Base-by-base conservation (phyloP, 2,797 vertebrate genomes). In the Apogon hyalosoma region DNA sequence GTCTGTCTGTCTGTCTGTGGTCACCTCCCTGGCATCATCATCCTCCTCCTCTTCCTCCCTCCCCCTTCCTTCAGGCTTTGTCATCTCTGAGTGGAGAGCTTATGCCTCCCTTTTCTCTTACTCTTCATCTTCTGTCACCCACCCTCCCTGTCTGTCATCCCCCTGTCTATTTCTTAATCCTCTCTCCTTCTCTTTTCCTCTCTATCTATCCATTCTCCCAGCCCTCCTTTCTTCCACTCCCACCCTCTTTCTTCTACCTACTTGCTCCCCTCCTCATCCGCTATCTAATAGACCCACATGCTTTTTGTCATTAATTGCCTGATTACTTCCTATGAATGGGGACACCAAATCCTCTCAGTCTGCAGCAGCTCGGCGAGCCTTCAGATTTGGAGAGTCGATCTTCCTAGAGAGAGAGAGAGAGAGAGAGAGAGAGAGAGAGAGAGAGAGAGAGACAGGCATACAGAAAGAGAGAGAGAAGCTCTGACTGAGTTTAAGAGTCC, bases 251-350 rank as follows among this genome's bases (percentile, higher is more conserved):
- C 41, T 70, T 68, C 62, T 45, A 52, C 50, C 60, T 63, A 55
- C 63, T 76, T 51, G 46, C 54, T 49, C 64, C 46, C 49, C 55
- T 76, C 65, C 71, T 73, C 75, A 51, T 77, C 75, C 65, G 61
- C 80, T 89, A 86, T 93, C 91, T 90, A 92, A 92, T 91, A 88
- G 85, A 88, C 87, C 84, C 88, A 87, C 81, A 84, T 81, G 89
- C 84, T 86, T 92, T 91, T 90, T 90, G 90, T 92, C 88, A 93
- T 94, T 93, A 94, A 93, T 93, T 93, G 92, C 90, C 88, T 89
- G 93, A 93, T 92, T 91, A 92, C 88, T 81, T 87, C 74, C 75
- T 75, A 64, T 92, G 92, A 94, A 93, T 91, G 87, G 89, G 78
- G 80, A 90, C 81, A 88, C 85, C 89, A 93, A 93, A 93, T 93